phyloP scores from a whole-genome alignment of 2,888 invertebrate genomes.

The Hydrotaea cyrtoneurina region DNA sequence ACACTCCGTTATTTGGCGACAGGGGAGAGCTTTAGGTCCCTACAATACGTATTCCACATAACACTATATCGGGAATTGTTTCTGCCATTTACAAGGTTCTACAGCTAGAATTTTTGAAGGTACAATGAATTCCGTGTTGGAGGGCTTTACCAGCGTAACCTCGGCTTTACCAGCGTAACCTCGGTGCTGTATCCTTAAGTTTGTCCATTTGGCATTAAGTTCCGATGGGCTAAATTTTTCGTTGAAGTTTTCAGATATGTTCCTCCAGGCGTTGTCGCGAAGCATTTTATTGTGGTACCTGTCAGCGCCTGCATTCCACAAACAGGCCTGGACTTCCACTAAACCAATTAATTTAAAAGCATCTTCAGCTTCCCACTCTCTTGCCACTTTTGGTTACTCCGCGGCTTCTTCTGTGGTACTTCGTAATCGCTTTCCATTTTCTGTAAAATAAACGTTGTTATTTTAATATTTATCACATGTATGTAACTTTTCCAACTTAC shows the following conservation, averaged over 20 bases:
- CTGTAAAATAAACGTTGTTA: no score
- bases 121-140: no score
- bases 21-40: no score
- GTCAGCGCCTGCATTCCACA: constrained; percentile 36
- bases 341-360: constrained; percentile 15
- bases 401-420: background rate
- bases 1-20: no score
- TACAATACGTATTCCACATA: no score
- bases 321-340: constrained; percentile 3
- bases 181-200: constrained; percentile 25
- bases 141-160: no score
- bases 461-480: no score
- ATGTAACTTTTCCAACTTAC: no score
- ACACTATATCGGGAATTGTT: no score
- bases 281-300: constrained; percentile 19
- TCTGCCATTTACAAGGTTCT: no score
- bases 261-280: background rate
- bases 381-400: constrained; percentile 21
- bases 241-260: background rate
- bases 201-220: constrained; percentile 34
- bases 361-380: constrained; percentile 8
- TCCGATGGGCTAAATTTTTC: background rate
- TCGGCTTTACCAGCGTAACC: constrained; percentile 14
- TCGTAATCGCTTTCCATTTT: constrained; percentile 3
- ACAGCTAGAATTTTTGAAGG: no score